Evolutionary conservation across 2,888 invertebrate genomes (phyloP).

Genomic region (Lasioglossum calceatum): DNA sequence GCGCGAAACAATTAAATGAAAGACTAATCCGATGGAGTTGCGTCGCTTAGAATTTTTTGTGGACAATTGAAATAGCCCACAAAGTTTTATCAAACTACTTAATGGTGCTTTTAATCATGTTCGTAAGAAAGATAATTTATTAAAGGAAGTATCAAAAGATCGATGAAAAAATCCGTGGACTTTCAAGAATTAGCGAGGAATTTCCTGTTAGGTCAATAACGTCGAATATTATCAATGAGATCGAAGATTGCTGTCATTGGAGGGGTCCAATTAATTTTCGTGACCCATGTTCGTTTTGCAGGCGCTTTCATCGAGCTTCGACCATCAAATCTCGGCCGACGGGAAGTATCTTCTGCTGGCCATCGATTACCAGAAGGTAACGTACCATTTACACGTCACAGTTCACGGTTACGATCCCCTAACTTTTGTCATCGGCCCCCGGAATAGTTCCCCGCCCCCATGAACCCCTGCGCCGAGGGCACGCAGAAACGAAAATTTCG

Average conservation of each 20-base stretch:
- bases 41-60: no score
- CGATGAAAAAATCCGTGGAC: no score
- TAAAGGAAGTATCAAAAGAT: no score
- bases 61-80: no score
- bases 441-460: not conserved
- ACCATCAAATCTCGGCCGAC: conserved; percentile 88
- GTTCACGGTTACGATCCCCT: not conserved
- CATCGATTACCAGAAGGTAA: conserved; percentile 88
- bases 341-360: conserved; percentile 87
- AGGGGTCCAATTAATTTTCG: not conserved
- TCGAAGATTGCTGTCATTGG: not conserved
- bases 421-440: not conserved
- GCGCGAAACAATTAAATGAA: no score
- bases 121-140: not conserved
- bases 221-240: not conserved
- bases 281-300: conserved; percentile 61
- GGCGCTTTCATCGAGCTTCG: conserved; percentile 84
- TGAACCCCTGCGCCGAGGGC: not conserved
- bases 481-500: conserved; percentile 8
- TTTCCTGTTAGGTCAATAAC: not conserved
- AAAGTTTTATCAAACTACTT: no score
- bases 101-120: not conserved
- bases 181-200: not conserved
- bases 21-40: no score
- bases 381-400: not conserved